phyloP scores from a whole-genome alignment of 2,797 vertebrate genomes.

The Galagoides demidoff region DNA sequence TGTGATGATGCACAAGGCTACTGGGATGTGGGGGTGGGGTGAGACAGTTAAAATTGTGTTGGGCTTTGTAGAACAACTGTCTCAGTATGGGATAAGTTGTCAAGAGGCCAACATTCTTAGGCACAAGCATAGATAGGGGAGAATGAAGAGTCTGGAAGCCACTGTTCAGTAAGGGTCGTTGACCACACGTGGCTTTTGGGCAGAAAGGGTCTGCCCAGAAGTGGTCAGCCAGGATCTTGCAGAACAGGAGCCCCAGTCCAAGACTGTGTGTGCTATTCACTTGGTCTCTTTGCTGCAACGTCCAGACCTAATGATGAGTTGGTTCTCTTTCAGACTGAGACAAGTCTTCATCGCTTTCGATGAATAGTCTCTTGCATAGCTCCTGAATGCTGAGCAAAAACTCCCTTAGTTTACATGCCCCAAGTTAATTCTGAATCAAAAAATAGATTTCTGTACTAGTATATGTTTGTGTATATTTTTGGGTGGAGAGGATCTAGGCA shows the following conservation, averaged over 20 bases:
- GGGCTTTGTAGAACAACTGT: neutral
- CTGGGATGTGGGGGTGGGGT: neutral
- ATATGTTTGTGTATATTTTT: neutral
- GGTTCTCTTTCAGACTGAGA: neutral
- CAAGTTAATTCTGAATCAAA: conserved; percentile 7
- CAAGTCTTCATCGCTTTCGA: neutral
- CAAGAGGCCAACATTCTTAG: neutral
- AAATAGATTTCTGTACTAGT: neutral
- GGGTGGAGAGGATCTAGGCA: neutral
- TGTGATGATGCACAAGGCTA: neutral
- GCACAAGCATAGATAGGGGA: neutral
- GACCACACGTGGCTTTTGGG: neutral
- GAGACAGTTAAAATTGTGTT: neutral
- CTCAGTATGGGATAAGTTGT: neutral
- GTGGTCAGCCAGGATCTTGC: neutral
- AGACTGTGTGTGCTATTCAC: neutral
- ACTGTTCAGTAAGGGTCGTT: neutral
- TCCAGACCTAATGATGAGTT: neutral
- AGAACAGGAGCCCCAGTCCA: neutral
- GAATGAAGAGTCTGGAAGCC: neutral
- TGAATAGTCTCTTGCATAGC: neutral
- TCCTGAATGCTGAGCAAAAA: neutral
- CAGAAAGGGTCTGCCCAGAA: too few relatives aligned
- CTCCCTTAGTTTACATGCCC: neutral
- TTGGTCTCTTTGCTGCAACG: neutral